Evolutionary conservation across 2,797 vertebrate species (phyloP), one percentile per base, ranked within the genome.

Genomic region (Limosa lapponica): DNA sequence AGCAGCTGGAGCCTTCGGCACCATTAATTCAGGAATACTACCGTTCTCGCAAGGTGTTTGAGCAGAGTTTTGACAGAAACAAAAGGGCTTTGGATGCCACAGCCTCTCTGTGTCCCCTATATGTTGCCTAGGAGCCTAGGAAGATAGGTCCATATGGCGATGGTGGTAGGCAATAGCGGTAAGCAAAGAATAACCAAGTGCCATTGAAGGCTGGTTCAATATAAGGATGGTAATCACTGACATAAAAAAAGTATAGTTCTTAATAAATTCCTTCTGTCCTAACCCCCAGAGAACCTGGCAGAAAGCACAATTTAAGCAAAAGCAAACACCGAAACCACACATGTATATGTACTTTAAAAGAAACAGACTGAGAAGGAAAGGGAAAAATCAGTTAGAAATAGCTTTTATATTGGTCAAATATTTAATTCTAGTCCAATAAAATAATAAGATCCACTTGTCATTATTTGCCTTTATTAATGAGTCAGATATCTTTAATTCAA

Each of bases 401-500:
- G 48, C 22, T 85, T 95, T 89, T 92, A 46, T 73, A 83, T 77
- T 3, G 0, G 43, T 73, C 58, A 88, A 94, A 94, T 96, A 94
- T 93, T 94, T 96, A 85, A 43, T 71, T 83, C 28, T 32, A 89
- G 67, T 52, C 66, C 81, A 96, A 82, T 84, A 89, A 95, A 96
- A 86, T 8, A 57, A n/a, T 74, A 69, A 78, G n/a, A 81, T 81
- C 67, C 16, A 39, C 39, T 88, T 91, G 82, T 82, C 83, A 59
- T 66, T 96, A 90, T 90, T 97, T 96, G 71, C 91, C 61, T 93
- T 94, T 69, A 39, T 97, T 54, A 66, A 87, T 89, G 66, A 72
- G 57, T 67, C 6, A 3, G 16, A 16, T 94, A 59, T 96, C 96
- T 97, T 90, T 92, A 95, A 95, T 97, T 95, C 96, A 94, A 39